Evolutionary conservation across 2,888 invertebrate species (phyloP).

Genomic region (Trileptium ribeirensis): DNA sequence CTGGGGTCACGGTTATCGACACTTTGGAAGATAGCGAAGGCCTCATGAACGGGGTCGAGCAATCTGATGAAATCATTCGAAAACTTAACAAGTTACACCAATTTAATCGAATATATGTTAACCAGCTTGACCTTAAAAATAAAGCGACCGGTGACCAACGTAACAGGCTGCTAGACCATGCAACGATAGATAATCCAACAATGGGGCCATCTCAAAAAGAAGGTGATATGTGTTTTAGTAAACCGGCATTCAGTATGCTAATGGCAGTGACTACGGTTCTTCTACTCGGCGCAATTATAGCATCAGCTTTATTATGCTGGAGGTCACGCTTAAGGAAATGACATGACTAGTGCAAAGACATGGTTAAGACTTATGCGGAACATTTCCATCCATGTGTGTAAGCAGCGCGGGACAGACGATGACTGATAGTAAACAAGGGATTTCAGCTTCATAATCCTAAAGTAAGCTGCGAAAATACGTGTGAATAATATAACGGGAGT

Average conservation of each 20-base stretch:
- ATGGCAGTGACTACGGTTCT: constrained; percentile 25
- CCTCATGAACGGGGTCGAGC: not conserved
- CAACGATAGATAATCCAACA: not conserved
- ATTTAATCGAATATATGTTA: not conserved
- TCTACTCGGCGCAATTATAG: constrained; percentile 22
- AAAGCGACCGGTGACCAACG: not conserved
- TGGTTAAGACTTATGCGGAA: too few relatives aligned
- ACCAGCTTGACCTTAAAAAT: not conserved
- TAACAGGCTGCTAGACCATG: not conserved
- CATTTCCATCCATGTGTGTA: too few relatives aligned
- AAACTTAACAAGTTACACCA: not conserved
- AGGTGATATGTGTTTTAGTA: constrained; percentile 24
- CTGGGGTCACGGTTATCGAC: constrained; percentile 34
- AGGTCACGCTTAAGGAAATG: not conserved
- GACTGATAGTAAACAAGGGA: too few relatives aligned
- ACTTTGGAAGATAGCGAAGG: constrained; percentile 25
- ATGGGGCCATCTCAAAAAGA: too few relatives aligned
- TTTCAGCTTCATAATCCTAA: too few relatives aligned
- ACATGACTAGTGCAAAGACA: too few relatives aligned
- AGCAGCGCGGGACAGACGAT: too few relatives aligned
- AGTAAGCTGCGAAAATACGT: too few relatives aligned
- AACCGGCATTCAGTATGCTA: constrained; percentile 28
- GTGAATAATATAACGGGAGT: too few relatives aligned
- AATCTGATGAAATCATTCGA: not conserved
- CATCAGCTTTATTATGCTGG: constrained; percentile 23